Evolutionary conservation across 2,888 invertebrate species (phyloP), one percentile per base, ranked within the genome.

Genomic region (Branchellion lobata): DNA sequence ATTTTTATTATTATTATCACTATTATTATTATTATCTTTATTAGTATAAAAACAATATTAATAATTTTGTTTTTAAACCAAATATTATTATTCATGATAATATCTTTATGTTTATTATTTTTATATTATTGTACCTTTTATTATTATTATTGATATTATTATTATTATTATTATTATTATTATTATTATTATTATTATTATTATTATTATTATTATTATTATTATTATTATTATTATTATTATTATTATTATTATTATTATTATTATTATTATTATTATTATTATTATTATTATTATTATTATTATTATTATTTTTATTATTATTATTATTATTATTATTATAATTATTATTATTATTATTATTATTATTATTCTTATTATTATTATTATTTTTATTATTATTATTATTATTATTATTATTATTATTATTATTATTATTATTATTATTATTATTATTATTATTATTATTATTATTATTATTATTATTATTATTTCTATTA

Each of bases 301-400:
- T 80, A 80, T 57, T 80, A 80, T 57, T 80, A 78, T 78, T 77
- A 73, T 74, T 80, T 80, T 73, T 81, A 81, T 57, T 80, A 81
- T 69, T 81, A 81, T 78, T 81, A 81, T 78, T 81, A 81, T 74
- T 81, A 81, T 74, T 81, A 81, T 78, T 81, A 79, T 78, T 81
- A 81, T 77, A 81, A 81, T 78, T 81, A 81, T 78, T 81, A 81
- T 78, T 81, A 80, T 78, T 81, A 81, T 78, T 81, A 81, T 78
- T 80, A 53, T 29, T 75, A 51, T n/a, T 75, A 75, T 29, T 81
- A 81, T 78, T 81, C 81, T 74, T 81, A 73, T 78, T 81, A 81
- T 78, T 81, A 81, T 78, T 80, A 76, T 29, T 47, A 76, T 29
- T 53, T 24, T 27, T 40, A 1, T 24, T 40, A 8, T 27, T 21